These are phyloP conservation scores for Coregonus ussuriensis DNA, from an alignment of 2,797 vertebrate genomes.

Conservation along the genomic window DNA sequence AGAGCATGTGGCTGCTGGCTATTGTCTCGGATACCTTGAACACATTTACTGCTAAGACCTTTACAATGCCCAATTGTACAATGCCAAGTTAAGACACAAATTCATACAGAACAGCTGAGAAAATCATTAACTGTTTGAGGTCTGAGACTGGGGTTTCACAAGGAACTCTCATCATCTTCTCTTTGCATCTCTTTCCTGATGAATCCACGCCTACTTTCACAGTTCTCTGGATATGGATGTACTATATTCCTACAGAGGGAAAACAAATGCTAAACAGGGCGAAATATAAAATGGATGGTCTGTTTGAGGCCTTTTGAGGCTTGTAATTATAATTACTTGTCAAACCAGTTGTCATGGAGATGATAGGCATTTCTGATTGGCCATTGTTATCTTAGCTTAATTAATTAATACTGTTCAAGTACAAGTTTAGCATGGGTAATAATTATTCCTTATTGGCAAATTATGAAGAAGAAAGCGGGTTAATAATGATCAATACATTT, in stretches of 20 bases:
- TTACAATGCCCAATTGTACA: not conserved
- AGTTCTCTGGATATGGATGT: slow-evolving; percentile 80
- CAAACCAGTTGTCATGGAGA: too few relatives aligned
- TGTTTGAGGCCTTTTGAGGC: too few relatives aligned
- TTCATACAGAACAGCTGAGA: not conserved
- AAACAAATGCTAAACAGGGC: not conserved
- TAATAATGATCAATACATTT: too few relatives aligned
- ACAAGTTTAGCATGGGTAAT: too few relatives aligned
- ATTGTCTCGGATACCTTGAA: not conserved
- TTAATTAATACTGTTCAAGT: too few relatives aligned
- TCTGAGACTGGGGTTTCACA: slow-evolving; percentile 56
- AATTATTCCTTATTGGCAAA: too few relatives aligned
- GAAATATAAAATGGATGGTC: too few relatives aligned
- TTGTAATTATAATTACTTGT: too few relatives aligned
- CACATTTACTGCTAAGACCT: not conserved
- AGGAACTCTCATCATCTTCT: slow-evolving; percentile 86
- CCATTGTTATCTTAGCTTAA: too few relatives aligned
- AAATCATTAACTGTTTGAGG: slow-evolving; percentile 35
- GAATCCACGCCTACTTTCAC: slow-evolving; percentile 87
- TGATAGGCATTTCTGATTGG: too few relatives aligned
- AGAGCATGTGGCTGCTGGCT: too few relatives aligned
- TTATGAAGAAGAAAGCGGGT: too few relatives aligned
- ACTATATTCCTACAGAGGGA: slow-evolving; percentile 73
- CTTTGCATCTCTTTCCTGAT: slow-evolving; percentile 86
- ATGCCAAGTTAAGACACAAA: not conserved